Base-by-base conservation (phyloP, 2,888 invertebrate species). In the Stenolophus ochropezus region DNA sequence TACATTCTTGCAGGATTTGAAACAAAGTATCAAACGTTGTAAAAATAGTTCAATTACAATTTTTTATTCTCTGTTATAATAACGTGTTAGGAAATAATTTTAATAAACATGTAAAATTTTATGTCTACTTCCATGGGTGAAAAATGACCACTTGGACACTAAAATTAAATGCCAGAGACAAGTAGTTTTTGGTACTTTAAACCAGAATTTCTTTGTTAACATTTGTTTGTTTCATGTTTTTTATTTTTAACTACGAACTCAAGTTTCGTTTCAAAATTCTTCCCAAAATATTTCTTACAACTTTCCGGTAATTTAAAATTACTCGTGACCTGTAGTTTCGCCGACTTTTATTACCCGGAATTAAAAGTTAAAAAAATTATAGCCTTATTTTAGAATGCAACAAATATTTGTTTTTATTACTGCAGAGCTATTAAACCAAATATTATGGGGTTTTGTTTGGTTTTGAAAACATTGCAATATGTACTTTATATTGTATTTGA, bases 141-240 rank as follows among this genome's bases (percentile, higher is more conserved):
- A 23, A 23, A 16, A 8, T 61, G 21, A 61, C 61, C 61, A 23
- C 21, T 23, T 61, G 61, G 25, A 61, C 61, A n/a, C 61, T 61
- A 21, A 21, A 18, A 23, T 21, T 61, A 61, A 61, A 61, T 23
- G 23, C 25, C 25, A 25, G 23, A 11, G 61, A 61, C 61, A 21
- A 61, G 61, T 61, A 61, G 25, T 14, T 25, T 21, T 21, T 21
- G 23, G 25, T 61, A 53, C 53, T 18, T 18, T 21, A 18, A 53
- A 53, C 25, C 61, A 6, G 23, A 25, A 61, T 61, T 61, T 25
- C 21, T 23, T 21, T 61, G 61, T 61, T 23, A 61, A 61, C 61
- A 61, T 23, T 23, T 61, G 23, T 61, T 53, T 18, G 8, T 18
- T 18, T 53, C 8, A 42, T 42, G 33, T 42, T 42, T 42, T n/a